A percentile compares a stretch with the other conserved stretches of the same genome.
phyloP scores from a whole-genome alignment of 2,888 invertebrate species.

The Hypena proboscidalis region DNA sequence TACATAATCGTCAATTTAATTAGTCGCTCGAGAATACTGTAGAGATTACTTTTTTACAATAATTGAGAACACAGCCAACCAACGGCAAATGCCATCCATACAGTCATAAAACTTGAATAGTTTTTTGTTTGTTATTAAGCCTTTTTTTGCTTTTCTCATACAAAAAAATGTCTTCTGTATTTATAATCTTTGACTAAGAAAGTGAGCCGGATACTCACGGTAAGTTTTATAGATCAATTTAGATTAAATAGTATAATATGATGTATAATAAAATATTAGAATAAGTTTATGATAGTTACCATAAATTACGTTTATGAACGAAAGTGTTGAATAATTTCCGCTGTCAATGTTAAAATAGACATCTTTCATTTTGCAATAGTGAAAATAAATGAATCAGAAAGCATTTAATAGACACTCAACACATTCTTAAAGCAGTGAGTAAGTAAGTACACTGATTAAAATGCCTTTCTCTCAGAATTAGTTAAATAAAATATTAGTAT shows the following conservation, averaged over 20 bases:
- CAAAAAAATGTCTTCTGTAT: no score
- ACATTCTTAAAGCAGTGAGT: no score
- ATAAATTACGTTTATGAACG: slow-evolving; percentile 7
- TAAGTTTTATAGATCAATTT: no score
- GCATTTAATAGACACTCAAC: no score
- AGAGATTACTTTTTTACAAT: slow-evolving; percentile 14
- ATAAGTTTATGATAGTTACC: not conserved
- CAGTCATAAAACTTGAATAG: not conserved
- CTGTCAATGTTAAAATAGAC: not conserved
- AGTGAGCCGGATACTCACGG: no score
- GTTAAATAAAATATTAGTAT: no score
- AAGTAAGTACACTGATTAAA: no score
- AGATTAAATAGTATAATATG: no score
- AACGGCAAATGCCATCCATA: slow-evolving; percentile 12
- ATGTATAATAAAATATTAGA: no score
- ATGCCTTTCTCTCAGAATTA: no score
- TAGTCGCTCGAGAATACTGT: slow-evolving; percentile 50
- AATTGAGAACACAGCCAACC: slow-evolving; percentile 11
- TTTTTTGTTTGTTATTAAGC: not conserved
- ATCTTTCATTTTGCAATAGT: not conserved
- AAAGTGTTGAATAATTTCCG: slow-evolving; percentile 1
- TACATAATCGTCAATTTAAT: slow-evolving; percentile 51
- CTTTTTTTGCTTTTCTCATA: not conserved
- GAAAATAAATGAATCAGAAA: no score
- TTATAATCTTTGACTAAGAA: no score